Base-by-base conservation (phyloP, 2,888 invertebrate genomes). In the Caenorhabditis sp. region DNA sequence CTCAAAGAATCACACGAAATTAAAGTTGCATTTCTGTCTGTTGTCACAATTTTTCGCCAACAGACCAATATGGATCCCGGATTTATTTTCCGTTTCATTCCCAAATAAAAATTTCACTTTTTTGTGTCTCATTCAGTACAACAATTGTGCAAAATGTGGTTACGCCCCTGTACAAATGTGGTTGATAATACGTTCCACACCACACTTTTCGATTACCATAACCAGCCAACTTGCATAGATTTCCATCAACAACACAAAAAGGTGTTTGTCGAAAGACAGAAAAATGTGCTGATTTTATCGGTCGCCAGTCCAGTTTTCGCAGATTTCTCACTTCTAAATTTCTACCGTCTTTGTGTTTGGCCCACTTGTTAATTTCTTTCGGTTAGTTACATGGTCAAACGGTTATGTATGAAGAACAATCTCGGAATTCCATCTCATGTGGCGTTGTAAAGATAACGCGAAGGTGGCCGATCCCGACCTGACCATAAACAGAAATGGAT, bases 231-330 rank as follows among this genome's bases (percentile, higher is more conserved):
- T 35, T 6, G 35, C 20, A 24, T 24, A 48, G 48, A 30, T 37
- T 35, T 48, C 17, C 37, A 17, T 45, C 30, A 15, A 39, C 22
- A 20, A 37, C n/a, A n/a, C n/a, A n/a, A 43, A 43, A 27, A 52
- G 22, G 41, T 26, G 46, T 46, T 24, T 24, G 48, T 48, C 27
- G 48, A 15, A 63, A 30, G 39, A 45, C 27, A n/a, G 13, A 61
- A 62, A 62, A 27, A 48, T 43, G 41, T 53, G 13, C 61, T 50
- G 63, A 65, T 65, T 65, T 53, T 55, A 65, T 65, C 63, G 63
- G 43, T n/a, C 9, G 30, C 30, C 35, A 17, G 45, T 58, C 58
- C 58, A 58, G 58, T 58, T 53, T 48, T 20, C 24, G 43, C 53
- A 35, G 53, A 53, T 63, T 53, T 53, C 32, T 55, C 32, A 27